Percentiles rank a stretch among this genome's conserved stretches.
Evolutionary conservation across 2,888 invertebrate genomes (phyloP).

Genomic region (Drosophila suboccidentalis): DNA sequence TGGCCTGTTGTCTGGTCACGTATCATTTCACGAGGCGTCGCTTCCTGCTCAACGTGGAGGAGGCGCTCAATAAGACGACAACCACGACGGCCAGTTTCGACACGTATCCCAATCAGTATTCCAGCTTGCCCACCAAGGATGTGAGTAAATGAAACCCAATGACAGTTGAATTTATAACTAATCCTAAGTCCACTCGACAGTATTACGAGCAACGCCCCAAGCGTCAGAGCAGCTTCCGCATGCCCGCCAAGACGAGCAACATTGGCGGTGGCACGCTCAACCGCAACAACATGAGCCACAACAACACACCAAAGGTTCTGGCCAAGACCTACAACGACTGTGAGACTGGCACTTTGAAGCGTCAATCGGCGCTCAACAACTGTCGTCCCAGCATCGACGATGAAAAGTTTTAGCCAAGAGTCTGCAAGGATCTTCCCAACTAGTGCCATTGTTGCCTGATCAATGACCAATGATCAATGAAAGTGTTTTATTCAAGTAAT

Average conservation of each 20-base stretch:
- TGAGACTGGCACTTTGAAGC: slow-evolving; percentile 91
- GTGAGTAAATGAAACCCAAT: slow-evolving; percentile 85
- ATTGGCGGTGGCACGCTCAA: slow-evolving; percentile 85
- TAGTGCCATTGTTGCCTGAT: slow-evolving; percentile 68
- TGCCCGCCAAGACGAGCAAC: slow-evolving; percentile 81
- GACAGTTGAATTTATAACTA: background rate
- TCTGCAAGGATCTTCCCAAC: slow-evolving; percentile 19
- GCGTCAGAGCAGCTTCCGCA: slow-evolving; percentile 90
- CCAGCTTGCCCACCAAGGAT: slow-evolving; percentile 93
- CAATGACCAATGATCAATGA: slow-evolving; percentile 48
- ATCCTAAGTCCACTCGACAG: slow-evolving; percentile 64
- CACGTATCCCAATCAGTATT: slow-evolving; percentile 93
- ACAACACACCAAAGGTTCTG: slow-evolving; percentile 89
- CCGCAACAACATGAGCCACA: slow-evolving; percentile 88
- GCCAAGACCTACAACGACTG: slow-evolving; percentile 91
- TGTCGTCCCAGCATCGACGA: slow-evolving; percentile 85
- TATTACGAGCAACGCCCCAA: slow-evolving; percentile 86
- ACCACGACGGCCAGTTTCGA: slow-evolving; percentile 91
- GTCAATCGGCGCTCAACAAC: slow-evolving; percentile 90
- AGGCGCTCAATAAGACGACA: slow-evolving; percentile 86
- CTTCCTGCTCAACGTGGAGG: slow-evolving; percentile 63
- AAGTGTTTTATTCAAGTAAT: slow-evolving; percentile 45
- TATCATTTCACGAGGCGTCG: slow-evolving; percentile 86
- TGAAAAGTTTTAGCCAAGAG: slow-evolving; percentile 83
- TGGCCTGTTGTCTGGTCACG: slow-evolving; percentile 85